Base-by-base conservation (phyloP, 1,140 invertebrate species). In the Steinernema feltiae region DNA sequence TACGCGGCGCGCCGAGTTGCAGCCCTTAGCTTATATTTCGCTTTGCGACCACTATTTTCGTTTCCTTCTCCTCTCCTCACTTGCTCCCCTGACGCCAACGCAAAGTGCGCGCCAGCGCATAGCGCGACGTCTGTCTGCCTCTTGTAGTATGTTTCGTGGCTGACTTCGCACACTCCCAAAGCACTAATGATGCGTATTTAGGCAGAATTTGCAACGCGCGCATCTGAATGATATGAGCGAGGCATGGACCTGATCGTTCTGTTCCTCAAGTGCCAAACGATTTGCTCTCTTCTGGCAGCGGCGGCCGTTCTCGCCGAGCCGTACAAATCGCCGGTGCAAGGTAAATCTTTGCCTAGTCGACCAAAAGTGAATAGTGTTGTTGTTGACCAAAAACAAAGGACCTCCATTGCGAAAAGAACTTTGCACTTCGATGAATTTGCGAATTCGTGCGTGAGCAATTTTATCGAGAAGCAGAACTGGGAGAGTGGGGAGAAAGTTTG, bases 1-100 rank as follows among this genome's bases (percentile, higher is more conserved):
- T 63, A 63, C 53, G 53, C 53, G 53, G 53, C 53, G 53, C 24
- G 53, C 53, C 53, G 53, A 63, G 53, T 63, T 63, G 53, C 53
- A 3, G 41, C 53, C 53, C 53, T 63, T 63, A 63, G 53, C 53
- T 63, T 63, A 63, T 63, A 63, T 63, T 63, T 63, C 53, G 53
- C 35, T 41, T 27, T 27, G 53, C 15, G 53, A 27, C 53, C 53
- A 17, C 53, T 63, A 63, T 63, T 63, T 63, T 63, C 24, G 53
- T 27, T 12, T 63, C 53, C 24, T 63, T 21, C 24, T 63, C 53
- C 7, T 63, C 53, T 63, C 53, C 24, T 27, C 53, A 63, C 53
- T 63, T 63, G 53, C 53, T 63, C 53, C 53, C 53, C 53, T 63
- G 53, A 27, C 53, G 53, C 15, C 53, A 3, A 3, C 24, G 12